phyloP scores from a whole-genome alignment of 2,888 invertebrate species.

The Tachystola acroxantha region DNA sequence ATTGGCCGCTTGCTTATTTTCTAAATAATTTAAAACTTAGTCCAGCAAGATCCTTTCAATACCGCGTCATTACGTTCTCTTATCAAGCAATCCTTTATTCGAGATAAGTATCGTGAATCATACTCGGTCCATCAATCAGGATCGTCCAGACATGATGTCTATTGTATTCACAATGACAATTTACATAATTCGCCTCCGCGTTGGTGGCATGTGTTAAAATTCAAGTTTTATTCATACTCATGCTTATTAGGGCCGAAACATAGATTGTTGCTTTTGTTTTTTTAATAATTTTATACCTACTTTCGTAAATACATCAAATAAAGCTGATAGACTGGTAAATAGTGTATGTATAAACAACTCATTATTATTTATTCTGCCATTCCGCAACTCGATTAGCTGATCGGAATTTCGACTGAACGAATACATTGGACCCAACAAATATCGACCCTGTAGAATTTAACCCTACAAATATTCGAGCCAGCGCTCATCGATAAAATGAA shows the following conservation, averaged over 20 bases:
- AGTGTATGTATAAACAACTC: too few species aligned
- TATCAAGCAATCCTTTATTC: conserved; percentile 6
- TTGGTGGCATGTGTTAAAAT: conserved; percentile 31
- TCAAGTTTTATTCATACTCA: conserved; percentile 1
- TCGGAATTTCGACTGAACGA: too few species aligned
- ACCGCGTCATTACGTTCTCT: conserved; percentile 6
- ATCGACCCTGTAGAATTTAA: too few species aligned
- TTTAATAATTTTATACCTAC: too few species aligned
- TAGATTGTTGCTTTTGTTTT: neutral
- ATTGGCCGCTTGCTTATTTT: too few species aligned
- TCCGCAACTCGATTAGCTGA: too few species aligned
- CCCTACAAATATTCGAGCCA: too few species aligned
- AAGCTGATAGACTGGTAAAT: too few species aligned
- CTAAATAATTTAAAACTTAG: conserved; percentile 4
- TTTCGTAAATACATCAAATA: too few species aligned
- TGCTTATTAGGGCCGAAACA: neutral
- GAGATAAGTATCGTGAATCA: conserved; percentile 23
- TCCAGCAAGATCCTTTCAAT: conserved; percentile 9
- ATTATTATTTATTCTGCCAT: too few species aligned
- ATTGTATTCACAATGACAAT: conserved; percentile 8
- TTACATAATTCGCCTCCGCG: conserved; percentile 19
- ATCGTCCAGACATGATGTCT: conserved; percentile 11
- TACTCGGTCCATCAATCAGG: conserved; percentile 18
- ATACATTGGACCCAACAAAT: too few species aligned
- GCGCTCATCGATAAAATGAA: too few species aligned